These are phyloP conservation scores for Drosophila athabasca DNA, from an alignment of 1,140 invertebrate species.

Conservation along the genomic window DNA sequence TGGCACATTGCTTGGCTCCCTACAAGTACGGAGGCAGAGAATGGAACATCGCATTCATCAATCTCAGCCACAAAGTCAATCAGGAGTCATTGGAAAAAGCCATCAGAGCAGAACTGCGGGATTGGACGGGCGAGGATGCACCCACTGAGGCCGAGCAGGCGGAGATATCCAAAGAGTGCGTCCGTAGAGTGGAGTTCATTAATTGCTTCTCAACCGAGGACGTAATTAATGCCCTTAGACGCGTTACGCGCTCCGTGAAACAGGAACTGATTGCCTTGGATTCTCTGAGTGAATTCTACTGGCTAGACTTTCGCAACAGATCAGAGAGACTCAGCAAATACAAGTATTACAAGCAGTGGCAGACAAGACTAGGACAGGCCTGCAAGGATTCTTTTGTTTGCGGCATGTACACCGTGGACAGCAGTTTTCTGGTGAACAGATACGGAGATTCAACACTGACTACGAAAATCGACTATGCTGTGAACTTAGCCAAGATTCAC, in stretches of 20 bases:
- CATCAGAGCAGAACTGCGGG: slow-evolving; percentile 1
- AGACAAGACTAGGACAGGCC: not conserved
- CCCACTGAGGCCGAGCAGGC: not conserved
- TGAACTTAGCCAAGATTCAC: not conserved
- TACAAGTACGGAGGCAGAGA: slow-evolving; percentile 4
- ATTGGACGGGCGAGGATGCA: not conserved
- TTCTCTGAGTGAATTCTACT: slow-evolving; percentile 28
- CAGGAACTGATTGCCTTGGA: slow-evolving; percentile 15
- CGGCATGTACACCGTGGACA: slow-evolving; percentile 25
- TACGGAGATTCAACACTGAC: not conserved
- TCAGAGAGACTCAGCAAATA: slow-evolving; percentile 3
- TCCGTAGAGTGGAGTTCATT: slow-evolving; percentile 2
- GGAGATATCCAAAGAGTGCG: not conserved
- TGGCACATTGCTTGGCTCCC: slow-evolving; percentile 15
- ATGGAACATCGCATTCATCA: slow-evolving; percentile 7
- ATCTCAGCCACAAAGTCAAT: slow-evolving; percentile 28
- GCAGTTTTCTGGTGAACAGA: slow-evolving; percentile 1
- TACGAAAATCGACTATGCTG: not conserved
- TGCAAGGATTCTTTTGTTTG: not conserved
- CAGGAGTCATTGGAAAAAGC: slow-evolving; percentile 8
- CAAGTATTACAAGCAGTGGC: slow-evolving; percentile 3
- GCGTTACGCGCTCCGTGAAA: not conserved
- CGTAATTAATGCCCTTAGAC: not conserved
- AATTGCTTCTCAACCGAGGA: slow-evolving; percentile 19
- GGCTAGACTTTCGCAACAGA: slow-evolving; percentile 2